Base-by-base conservation (phyloP, 2,797 vertebrate species). In the Anas bahamensis region DNA sequence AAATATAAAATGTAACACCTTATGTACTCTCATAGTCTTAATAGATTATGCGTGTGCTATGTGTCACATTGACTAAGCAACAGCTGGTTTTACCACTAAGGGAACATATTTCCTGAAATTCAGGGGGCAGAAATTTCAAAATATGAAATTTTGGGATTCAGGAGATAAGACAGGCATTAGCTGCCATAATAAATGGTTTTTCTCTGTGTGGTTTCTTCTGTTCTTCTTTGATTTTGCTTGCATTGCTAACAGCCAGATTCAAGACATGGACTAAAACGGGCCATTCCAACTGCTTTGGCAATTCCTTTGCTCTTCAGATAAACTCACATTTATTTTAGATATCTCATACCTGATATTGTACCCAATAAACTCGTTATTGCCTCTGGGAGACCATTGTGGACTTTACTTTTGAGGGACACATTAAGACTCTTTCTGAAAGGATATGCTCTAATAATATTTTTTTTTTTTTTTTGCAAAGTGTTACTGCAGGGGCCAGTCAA, bases 61-160 rank as follows among this genome's bases (percentile, higher is more conserved):
- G 89, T 86, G 73, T 13, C 17, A 11, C 75, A 28, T 17, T 92
- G 24, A 76, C 84, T 87, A 83, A 83, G 33, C 33, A 90, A 53
- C n/a, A 82, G 46, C 52, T 77, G 26, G 15, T 71, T 88, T 57
- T 31, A 63, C 31, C 76, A 29, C 13, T 39, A 83, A 86, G 44
- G 29, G 80, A 82, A 86, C 2, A 52, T 88, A 33, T 69, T 85
- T 95, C 86, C 64, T 85, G 78, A 95, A 95, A 57, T 22, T 77
- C 44, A 57, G 53, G 26, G 24, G 39, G 39, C 65, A 86, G 23
- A 90, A 86, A 59, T 83, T 28, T 75, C 59, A 24, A 77, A 70
- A 90, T 35, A 64, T 9, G 79, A 74, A 74, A 37, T 65, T n/a
- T 42, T 75, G 17, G 66, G 13, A 37, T 76, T 84, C 17, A 48